Percentiles rank a stretch among this genome's conserved stretches.
These are phyloP conservation scores for Neogobius melanostomus DNA, from an alignment of 2,113 vertebrate species.

Conservation along the genomic window DNA sequence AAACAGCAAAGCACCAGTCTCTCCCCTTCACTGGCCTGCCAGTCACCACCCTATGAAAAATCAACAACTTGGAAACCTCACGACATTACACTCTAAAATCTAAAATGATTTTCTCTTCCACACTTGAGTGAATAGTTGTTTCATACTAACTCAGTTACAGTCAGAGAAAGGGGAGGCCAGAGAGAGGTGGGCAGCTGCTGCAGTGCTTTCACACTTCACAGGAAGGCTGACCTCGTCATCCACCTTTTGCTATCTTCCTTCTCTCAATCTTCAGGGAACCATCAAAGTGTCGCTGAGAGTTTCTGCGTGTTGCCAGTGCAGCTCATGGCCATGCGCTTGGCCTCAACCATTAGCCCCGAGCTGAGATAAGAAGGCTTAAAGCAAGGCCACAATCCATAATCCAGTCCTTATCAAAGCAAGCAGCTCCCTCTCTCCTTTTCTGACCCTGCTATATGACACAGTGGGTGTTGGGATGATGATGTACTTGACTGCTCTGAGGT, in stretches of 20 bases:
- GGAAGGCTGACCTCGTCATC: slow-evolving; percentile 37
- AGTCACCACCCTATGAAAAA: slow-evolving; percentile 45
- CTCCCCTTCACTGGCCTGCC: slow-evolving; percentile 49
- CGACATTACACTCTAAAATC: slow-evolving; percentile 20
- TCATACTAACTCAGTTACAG: slow-evolving; percentile 24
- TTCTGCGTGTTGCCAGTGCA: slow-evolving; percentile 52
- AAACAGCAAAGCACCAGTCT: slow-evolving; percentile 69
- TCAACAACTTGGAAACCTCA: slow-evolving; percentile 40
- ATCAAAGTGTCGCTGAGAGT: slow-evolving; percentile 47
- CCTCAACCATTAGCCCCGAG: slow-evolving; percentile 72
- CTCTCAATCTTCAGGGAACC: slow-evolving; percentile 47
- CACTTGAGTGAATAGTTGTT: slow-evolving; percentile 30
- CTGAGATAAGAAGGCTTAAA: slow-evolving; percentile 76
- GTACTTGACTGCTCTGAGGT: slow-evolving; percentile 65
- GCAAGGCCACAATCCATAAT: slow-evolving; percentile 73
- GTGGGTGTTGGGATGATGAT: slow-evolving; percentile 41
- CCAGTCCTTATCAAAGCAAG: slow-evolving; percentile 78
- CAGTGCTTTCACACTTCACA: slow-evolving; percentile 42
- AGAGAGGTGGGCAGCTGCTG: slow-evolving; percentile 45
- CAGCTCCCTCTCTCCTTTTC: slow-evolving; percentile 50
- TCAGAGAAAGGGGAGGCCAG: slow-evolving; percentile 31
- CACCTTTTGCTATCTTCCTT: slow-evolving; percentile 30
- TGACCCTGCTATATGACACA: slow-evolving; percentile 27
- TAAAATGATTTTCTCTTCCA: slow-evolving; percentile 4
- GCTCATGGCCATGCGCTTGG: slow-evolving; percentile 60